phyloP scores from a whole-genome alignment of 1,140 invertebrate species.

The Acyrthosiphon pisum region DNA sequence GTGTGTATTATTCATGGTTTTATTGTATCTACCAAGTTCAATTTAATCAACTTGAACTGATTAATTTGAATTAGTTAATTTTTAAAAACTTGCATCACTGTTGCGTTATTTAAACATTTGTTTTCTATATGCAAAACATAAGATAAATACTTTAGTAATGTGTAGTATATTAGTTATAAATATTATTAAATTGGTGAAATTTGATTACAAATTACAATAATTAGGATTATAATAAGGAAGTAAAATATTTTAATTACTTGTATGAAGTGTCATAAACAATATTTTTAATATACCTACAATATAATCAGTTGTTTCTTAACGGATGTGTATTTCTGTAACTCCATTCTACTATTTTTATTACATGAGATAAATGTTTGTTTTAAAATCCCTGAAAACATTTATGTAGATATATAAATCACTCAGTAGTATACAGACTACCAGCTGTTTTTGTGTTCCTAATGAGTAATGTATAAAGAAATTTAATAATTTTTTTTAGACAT shows the following conservation, averaged over 20 bases:
- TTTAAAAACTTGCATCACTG: background rate
- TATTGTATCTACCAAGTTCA: background rate
- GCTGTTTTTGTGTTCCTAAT: background rate
- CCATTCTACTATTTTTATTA: background rate
- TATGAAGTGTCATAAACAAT: background rate
- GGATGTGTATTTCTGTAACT: background rate
- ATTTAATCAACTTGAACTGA: background rate
- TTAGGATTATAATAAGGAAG: background rate
- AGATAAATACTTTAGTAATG: background rate
- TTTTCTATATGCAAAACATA: background rate
- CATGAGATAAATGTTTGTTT: background rate
- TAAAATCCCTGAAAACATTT: background rate
- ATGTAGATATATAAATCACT: slow-evolving; percentile 18
- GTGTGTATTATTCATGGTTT: background rate
- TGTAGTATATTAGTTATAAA: background rate
- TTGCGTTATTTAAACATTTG: background rate
- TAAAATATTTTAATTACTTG: background rate
- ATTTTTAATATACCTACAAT: background rate
- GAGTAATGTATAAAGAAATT: background rate
- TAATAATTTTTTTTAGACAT: background rate
- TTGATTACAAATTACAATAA: background rate
- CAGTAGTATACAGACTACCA: background rate
- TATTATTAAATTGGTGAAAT: background rate
- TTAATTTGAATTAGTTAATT: background rate
- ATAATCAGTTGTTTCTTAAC: background rate